Conservation (phyloP, 2,797 vertebrate species). For the Borostomias antarcticus region DNA sequence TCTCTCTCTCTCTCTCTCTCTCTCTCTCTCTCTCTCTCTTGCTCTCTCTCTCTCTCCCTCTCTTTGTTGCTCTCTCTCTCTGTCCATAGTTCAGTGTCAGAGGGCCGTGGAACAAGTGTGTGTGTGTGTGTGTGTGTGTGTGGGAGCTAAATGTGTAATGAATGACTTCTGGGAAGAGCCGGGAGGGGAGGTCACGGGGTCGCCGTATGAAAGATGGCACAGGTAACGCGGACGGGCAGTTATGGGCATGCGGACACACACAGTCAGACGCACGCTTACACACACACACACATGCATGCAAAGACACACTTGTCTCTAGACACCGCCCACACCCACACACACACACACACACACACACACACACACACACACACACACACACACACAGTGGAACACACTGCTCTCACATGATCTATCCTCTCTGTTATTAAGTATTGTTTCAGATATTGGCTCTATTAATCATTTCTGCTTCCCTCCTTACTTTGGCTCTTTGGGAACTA, state of each 20-base stretch:
- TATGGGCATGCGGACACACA: not conserved
- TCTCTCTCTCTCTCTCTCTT: not conserved
- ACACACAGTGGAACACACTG: not conserved
- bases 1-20: not conserved
- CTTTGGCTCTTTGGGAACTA: not conserved
- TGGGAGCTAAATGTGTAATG: conserved; percentile 46
- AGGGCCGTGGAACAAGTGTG: conserved; percentile 30
- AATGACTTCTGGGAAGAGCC: conserved; percentile 37
- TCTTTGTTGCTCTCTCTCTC: not conserved
- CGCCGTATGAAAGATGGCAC: conserved; percentile 25
- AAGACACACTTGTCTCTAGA: too few relatives aligned
- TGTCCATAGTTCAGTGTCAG: conserved; percentile 10
- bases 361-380: conserved; percentile 1
- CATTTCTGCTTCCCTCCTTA: not conserved
- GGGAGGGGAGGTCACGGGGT: conserved; percentile 27
- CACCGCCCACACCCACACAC: conserved; percentile 12
- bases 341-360: conserved; percentile 8
- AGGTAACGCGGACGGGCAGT: conserved; percentile 9
- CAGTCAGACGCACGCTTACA: not conserved
- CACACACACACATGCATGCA: conserved; percentile 5
- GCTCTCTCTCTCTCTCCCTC: not conserved
- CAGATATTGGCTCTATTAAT: not conserved
- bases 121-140: conserved; percentile 29
- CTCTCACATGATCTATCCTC: not conserved
- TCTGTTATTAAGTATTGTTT: not conserved